Percentiles rank a stretch among this genome's conserved stretches.
Evolutionary conservation across 2,797 vertebrate species (phyloP).

Genomic region (Coccyzus lansbergi): DNA sequence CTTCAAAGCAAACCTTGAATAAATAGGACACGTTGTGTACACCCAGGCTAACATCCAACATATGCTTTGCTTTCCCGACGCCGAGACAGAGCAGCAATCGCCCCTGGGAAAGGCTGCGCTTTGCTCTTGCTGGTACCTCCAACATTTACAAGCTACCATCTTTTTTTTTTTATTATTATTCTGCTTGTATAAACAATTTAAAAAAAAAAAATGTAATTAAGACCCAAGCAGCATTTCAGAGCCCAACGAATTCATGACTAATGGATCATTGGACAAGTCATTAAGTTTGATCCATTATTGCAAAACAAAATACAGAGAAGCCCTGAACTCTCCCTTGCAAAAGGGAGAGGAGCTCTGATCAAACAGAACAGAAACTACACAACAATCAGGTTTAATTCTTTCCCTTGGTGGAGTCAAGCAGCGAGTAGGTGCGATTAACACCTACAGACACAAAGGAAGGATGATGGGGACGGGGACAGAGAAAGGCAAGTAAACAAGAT

Average conservation of each 20-base stretch:
- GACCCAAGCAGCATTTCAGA: neutral
- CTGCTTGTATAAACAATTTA: constrained; percentile 30
- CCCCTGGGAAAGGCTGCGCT: constrained; percentile 86
- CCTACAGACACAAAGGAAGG: neutral
- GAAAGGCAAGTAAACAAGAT: neutral
- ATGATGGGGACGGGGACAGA: neutral
- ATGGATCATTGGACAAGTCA: neutral
- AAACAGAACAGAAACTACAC: accelerated
- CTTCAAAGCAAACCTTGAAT: constrained; percentile 93
- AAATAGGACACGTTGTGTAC: constrained; percentile 97
- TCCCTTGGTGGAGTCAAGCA: neutral
- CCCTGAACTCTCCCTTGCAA: neutral
- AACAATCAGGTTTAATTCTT: accelerated
- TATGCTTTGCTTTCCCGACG: constrained; percentile 94
- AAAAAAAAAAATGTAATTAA: constrained; percentile 25
- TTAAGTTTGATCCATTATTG: neutral
- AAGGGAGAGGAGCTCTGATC: neutral
- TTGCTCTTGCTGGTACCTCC: constrained; percentile 78
- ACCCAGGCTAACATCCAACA: constrained; percentile 98
- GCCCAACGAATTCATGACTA: neutral
- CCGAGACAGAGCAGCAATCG: constrained; percentile 86
- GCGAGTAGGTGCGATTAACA: neutral
- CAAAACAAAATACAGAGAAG: neutral
- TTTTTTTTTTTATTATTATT: neutral
- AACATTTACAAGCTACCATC: constrained; percentile 46